phyloP scores from a whole-genome alignment of 2,888 invertebrate species.

The Nipponacmea schrenckii region DNA sequence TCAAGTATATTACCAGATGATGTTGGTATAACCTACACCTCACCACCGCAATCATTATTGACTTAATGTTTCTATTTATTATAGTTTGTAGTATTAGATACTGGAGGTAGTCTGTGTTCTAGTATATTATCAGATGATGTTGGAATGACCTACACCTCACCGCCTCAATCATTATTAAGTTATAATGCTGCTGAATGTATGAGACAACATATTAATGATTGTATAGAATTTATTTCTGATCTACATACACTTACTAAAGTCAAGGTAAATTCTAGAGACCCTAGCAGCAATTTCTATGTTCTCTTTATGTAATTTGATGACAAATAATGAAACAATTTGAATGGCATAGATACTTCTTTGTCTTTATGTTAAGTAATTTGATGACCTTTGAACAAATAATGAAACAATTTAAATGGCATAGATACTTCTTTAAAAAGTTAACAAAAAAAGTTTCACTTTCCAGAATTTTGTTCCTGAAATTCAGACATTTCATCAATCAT shows the following conservation, averaged over 20 bases:
- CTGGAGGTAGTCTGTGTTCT: slow-evolving; percentile 81
- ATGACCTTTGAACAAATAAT: too few relatives aligned
- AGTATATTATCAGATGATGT: slow-evolving; percentile 64
- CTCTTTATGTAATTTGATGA: background rate
- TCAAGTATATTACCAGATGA: slow-evolving; percentile 64
- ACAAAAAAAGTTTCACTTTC: too few relatives aligned
- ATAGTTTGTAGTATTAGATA: slow-evolving; percentile 75
- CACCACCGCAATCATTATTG: slow-evolving; percentile 64
- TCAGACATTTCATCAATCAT: too few relatives aligned
- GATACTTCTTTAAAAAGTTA: too few relatives aligned
- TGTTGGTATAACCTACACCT: slow-evolving; percentile 53
- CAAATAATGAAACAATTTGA: too few relatives aligned
- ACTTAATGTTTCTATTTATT: slow-evolving; percentile 70
- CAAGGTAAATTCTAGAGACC: too few relatives aligned
- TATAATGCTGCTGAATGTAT: slow-evolving; percentile 95
- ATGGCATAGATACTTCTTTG: too few relatives aligned
- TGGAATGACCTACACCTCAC: slow-evolving; percentile 58
- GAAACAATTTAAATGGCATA: too few relatives aligned
- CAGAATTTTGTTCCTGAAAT: too few relatives aligned
- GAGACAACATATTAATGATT: slow-evolving; percentile 89
- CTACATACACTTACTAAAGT: slow-evolving; percentile 96
- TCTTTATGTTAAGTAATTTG: too few relatives aligned
- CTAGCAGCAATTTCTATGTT: background rate
- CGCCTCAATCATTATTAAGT: slow-evolving; percentile 67
- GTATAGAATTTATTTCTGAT: slow-evolving; percentile 93